Base-by-base conservation (phyloP, 2,113 vertebrate species). In the Salvelinus sp. region DNA sequence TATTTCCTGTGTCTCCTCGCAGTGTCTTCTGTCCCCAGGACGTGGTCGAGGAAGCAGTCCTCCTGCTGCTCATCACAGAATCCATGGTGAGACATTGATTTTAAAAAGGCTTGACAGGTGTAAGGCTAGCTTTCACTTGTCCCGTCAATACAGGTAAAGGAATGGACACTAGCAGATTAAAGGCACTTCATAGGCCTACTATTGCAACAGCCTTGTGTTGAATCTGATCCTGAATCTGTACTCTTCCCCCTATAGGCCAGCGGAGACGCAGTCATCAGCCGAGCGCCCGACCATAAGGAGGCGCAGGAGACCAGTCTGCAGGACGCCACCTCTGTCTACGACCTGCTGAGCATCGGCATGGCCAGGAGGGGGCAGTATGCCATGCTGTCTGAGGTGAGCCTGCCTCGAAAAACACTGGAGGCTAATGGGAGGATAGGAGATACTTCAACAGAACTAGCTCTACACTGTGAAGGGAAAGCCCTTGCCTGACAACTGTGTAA, bases 1-100 rank as follows among this genome's bases (percentile, higher is more conserved):
- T 77, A 76, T 77, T 86, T 84, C 76, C 79, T 85, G 78, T 91
- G 85, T 87, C 92, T 87, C 92, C 85, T 92, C 85, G 85, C 94
- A 99, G 97, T 86, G 93, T 93, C 63, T 99, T 97, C 92, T 98
- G 96, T 92, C 98, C 98, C 4, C 96, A 96, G 87, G 97, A 99
- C 93, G 98, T 97, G 84, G 95, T 99, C 44, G 98, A 99, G 91
- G 98, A 99, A 85, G 97, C 97, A 68, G 95, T 99, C 62, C 91
- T 99, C 79, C 94, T 99, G 78, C 95, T 99, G 64, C 92, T 98
- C 83, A 95, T 99, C 93, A 95, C 96, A 22, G 98, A 99, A 87
- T 97, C 97, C 75, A 99, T 99, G 98, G 97, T 99, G 95, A 98
- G 97, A 84, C 38, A 44, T 44, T 10, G 38, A 9, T 38, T 9